Evolutionary conservation across 2,113 vertebrate genomes (phyloP), one percentile per base, ranked within the genome.

Genomic region (Osmerus mordax): DNA sequence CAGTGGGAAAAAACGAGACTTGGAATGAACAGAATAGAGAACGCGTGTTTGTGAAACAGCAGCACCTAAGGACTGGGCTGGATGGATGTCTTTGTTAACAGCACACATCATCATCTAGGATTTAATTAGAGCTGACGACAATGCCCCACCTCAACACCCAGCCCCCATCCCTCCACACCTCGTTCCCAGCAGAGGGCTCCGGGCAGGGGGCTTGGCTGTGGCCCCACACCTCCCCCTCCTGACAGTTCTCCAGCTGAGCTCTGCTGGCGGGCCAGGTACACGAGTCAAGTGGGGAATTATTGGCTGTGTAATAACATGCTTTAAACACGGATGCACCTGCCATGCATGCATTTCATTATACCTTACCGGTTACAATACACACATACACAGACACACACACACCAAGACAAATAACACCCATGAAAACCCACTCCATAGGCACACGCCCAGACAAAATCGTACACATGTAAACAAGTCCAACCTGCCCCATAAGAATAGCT

Each of bases 241-340:
- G 25, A 21, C 51, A 21, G 28, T 28, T 28, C 53, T 80, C 78
- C 62, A 84, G 68, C 75, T 75, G 84, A 83, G 79, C 84, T 84
- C 84, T 81, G 89, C 90, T 80, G 90, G 81, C 72, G 84, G 85
- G 86, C 72, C 81, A 78, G 64, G 70, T 70, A 67, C 78, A 59
- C 16, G 81, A 89, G 82, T 89, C 87, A 83, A 84, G 81, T 74
- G 87, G 86, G 87, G 89, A 89, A 89, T 88, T 71, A 81, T 74
- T 76, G 59, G 81, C 84, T 71, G 81, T 73, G 78, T 88, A 84
- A 87, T 88, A 88, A 87, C 79, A 82, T 69, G 78, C 81, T 87
- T 89, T 90, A 90, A 91, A 89, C 89, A 88, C 82, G 81, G 66
- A 63, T 54, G 59, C 70, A 89, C 84, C 89, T 83, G 84, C 25